A percentile compares a stretch with the other conserved stretches of the same genome.
These are phyloP conservation scores for Noctua pronuba DNA, from an alignment of 2,888 invertebrate genomes.

Conservation along the genomic window DNA sequence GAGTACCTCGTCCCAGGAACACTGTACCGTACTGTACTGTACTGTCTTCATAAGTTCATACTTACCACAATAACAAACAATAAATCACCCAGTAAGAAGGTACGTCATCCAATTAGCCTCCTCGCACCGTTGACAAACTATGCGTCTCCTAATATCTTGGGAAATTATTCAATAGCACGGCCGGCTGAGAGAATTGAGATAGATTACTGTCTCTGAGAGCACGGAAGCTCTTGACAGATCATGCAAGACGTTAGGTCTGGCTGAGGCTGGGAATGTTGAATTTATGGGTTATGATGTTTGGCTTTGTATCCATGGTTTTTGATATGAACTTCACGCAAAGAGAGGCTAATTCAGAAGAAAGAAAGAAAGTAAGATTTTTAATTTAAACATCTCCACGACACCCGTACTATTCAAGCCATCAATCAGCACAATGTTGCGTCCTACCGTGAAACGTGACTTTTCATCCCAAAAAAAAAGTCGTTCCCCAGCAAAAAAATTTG, in stretches of 20 bases:
- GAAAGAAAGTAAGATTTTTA: no score
- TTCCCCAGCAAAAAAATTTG: no score
- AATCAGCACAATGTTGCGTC: no score
- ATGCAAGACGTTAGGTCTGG: conserved; percentile 38
- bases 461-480: no score
- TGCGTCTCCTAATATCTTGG: conserved; percentile 44
- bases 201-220: conserved; percentile 54
- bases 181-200: conserved; percentile 60
- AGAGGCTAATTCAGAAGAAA: neutral
- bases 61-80: neutral
- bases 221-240: conserved; percentile 65
- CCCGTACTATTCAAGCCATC: no score
- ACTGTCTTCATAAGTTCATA: neutral
- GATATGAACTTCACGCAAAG: neutral
- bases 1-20: no score
- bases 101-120: conserved; percentile 41
- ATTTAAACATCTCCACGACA: no score
- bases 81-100: conserved; percentile 44
- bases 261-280: conserved; percentile 12
- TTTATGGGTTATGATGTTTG: neutral
- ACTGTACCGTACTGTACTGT: neutral
- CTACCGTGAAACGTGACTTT: no score
- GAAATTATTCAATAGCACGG: conserved; percentile 60
- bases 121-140: conserved; percentile 40
- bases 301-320: neutral